These are phyloP conservation scores for Eubasilissa regina DNA, from an alignment of 1,140 invertebrate species.

Conservation along the genomic window DNA sequence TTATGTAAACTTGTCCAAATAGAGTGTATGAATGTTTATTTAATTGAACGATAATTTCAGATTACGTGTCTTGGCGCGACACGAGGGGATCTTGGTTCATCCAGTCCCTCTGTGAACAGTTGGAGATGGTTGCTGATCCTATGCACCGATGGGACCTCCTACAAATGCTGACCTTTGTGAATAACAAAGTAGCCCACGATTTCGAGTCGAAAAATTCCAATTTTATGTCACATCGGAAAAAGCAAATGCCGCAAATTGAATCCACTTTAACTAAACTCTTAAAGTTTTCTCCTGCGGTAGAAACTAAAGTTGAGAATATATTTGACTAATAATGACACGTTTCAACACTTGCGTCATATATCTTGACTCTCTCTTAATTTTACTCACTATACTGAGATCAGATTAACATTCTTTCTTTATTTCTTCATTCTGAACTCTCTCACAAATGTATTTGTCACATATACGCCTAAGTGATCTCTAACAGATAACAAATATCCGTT, in stretches of 20 bases:
- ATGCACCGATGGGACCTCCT: background rate
- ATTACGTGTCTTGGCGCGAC: conserved; percentile 21
- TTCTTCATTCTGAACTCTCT: no score
- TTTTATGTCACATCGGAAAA: background rate
- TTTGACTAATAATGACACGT: no score
- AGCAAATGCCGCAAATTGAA: conserved; percentile 27
- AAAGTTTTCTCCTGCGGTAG: background rate
- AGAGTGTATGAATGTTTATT: no score
- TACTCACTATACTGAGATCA: no score
- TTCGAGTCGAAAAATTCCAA: conserved; percentile 5
- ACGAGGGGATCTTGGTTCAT: conserved; percentile 27
- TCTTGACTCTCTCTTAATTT: no score
- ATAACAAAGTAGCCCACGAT: background rate
- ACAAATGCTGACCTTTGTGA: conserved; percentile 18
- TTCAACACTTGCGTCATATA: no score
- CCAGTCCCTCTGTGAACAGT: conserved; percentile 15
- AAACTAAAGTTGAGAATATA: background rate
- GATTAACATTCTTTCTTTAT: no score
- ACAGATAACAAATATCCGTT: no score
- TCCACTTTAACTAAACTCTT: conserved; percentile 34
- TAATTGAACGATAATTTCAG: conserved; percentile 21
- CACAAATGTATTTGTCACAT: no score
- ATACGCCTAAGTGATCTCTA: no score
- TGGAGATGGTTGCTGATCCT: background rate
- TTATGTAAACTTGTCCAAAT: no score